Evolutionary conservation across 2,888 invertebrate species (phyloP), one percentile per base, ranked within the genome.

Genomic region (Nasonovia ribisnigri): DNA sequence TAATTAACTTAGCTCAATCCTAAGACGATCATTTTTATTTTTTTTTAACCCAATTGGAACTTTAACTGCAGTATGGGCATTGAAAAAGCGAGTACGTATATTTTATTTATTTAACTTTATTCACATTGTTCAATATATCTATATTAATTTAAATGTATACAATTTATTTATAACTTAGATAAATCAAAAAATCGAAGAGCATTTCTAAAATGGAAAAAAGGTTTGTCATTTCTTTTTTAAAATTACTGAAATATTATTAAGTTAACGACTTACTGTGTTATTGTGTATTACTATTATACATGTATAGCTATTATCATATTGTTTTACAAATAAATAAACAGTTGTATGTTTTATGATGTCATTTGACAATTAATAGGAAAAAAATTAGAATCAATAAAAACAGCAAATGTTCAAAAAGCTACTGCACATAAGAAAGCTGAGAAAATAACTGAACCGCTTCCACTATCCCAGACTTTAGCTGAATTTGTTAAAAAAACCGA

Each of bases 21-120:
- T 51, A 51, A 51, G 51, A 13, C 51, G 51, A 10, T 46, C 10
- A 46, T 46, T 46, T 46, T 46, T 11, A 46, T 46, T 11, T 46
- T 11, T 46, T 46, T 46, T 46, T 51, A 51, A 51, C 51, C 26
- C 1, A 67, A 67, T 20, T n/a, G n/a, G 24, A 67, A 67, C 24
- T 16, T 5, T 26, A 3, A 42, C n/a, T 67, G 36, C 43, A 89
- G 8, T 93, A 93, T 93, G 93, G 93, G 93, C 3, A 29, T 84
- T 26, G 84, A 93, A 86, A 93, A 93, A 93, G 29, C 93, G n/a
- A 93, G 93, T 93, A 93, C 5, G 93, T 90, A 88, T 88, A 88
- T 29, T 48, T 42, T 84, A 3, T n/a, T 26, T 84, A 36, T 26
- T 46, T 89, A 43, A 57, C 46, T 20, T 89, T n/a, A 88, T 42